phyloP scores from a whole-genome alignment of 2,113 vertebrate genomes.

The Colaptes auratus region DNA sequence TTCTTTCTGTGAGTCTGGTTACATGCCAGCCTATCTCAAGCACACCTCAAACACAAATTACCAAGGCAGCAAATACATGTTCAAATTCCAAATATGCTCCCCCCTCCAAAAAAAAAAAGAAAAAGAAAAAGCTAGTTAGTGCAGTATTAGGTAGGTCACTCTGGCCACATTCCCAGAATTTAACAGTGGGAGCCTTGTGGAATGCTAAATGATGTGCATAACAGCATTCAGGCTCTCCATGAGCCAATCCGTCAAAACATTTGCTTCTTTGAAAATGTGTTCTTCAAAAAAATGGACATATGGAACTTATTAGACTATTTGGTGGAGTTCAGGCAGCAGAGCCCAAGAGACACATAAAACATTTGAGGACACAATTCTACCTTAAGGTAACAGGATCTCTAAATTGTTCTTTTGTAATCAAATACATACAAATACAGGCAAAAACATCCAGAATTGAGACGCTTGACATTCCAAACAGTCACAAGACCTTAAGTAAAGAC shows the following conservation, averaged over 20 bases:
- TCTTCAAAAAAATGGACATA: constrained; percentile 83
- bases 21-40: neutral
- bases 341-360: constrained; percentile 79
- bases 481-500: constrained; percentile 34
- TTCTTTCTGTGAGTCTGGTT: constrained; percentile 1
- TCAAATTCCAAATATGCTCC: constrained; percentile 71
- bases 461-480: constrained; percentile 35
- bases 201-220: constrained; percentile 88
- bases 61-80: constrained; percentile 37
- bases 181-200: constrained; percentile 89
- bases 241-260: constrained; percentile 85
- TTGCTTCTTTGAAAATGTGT: constrained; percentile 83
- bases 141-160: constrained; percentile 79
- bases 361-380: constrained; percentile 72
- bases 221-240: constrained; percentile 78
- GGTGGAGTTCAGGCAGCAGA: constrained; percentile 75
- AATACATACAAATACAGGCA: constrained; percentile 24
- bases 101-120: too few species aligned
- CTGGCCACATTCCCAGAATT: constrained; percentile 85
- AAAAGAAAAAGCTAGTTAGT: constrained; percentile 59
- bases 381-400: constrained; percentile 68
- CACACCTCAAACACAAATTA: neutral
- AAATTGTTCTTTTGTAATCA: constrained; percentile 62
- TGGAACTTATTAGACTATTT: constrained; percentile 86
- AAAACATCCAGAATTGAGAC: constrained; percentile 28